Evolutionary conservation across 2,797 vertebrate species (phyloP).

Genomic region (Erethizon dorsatum): DNA sequence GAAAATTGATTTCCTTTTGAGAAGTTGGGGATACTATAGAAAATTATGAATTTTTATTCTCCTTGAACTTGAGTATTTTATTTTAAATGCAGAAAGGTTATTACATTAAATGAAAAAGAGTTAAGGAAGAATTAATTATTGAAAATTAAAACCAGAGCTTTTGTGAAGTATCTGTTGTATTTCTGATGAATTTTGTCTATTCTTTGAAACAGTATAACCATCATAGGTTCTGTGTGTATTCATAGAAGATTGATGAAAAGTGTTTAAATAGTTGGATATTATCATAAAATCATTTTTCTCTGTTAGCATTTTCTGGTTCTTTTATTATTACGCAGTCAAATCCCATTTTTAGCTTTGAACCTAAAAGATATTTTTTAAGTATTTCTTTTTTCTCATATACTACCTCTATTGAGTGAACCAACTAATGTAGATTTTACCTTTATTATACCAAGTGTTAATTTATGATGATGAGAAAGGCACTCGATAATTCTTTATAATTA

Average conservation of each 20-base stretch:
- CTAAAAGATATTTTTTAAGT: constrained; percentile 89
- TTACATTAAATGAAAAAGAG: constrained; percentile 41
- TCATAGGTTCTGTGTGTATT: constrained; percentile 42
- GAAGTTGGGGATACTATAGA: constrained; percentile 60
- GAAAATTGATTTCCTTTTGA: constrained; percentile 75
- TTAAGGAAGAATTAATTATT: constrained; percentile 75
- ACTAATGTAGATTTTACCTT: constrained; percentile 80
- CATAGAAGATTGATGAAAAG: constrained; percentile 76
- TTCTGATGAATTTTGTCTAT: constrained; percentile 73
- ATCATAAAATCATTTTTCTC: constrained; percentile 81
- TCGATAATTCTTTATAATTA: constrained; percentile 71
- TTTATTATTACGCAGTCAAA: constrained; percentile 78
- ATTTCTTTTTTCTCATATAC: constrained; percentile 52
- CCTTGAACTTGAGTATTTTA: constrained; percentile 55
- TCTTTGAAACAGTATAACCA: constrained; percentile 80
- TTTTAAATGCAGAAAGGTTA: constrained; percentile 62
- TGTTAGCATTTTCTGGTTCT: constrained; percentile 69
- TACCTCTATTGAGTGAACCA: constrained; percentile 80
- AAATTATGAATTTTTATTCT: constrained; percentile 65
- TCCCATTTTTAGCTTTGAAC: constrained; percentile 84
- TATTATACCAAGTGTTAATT: constrained; percentile 81
- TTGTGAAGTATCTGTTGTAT: constrained; percentile 77
- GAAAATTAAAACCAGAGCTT: constrained; percentile 77
- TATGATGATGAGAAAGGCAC: constrained; percentile 79
- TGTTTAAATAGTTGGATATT: constrained; percentile 82